Base-by-base conservation (phyloP, 1,140 invertebrate species). In the Euglossa dilemma region DNA sequence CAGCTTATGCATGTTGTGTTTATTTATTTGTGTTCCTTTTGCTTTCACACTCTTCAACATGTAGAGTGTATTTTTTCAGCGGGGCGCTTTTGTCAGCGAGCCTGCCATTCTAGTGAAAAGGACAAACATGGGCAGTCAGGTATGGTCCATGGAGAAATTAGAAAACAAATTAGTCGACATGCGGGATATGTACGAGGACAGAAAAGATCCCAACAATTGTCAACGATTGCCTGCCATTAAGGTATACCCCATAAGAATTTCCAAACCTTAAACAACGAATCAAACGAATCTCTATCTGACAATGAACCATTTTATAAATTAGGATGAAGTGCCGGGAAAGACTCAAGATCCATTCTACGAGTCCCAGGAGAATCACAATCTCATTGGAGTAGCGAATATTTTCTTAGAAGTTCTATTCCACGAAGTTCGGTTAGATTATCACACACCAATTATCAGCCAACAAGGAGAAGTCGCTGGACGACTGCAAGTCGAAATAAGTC, bases 121-220 rank as follows among this genome's bases (percentile, higher is more conserved):
- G 72, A 96, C 96, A n/a, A 96, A 97, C 74, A 95, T 95, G 80
- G 96, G 96, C 66, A 97, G 96, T 89, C 98, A 99, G 94, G 97
- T 99, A 67, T 99, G 99, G 99, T 98, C 97, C 0, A 98, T 99
- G 97, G 98, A 99, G 93, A 99, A 99, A 95, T 95, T 99, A 86
- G 98, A 99, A 95, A 99, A 99, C 94, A 99, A 99, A 94, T 95
- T 99, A 66, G 97, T 99, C 84, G 99, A 99, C 93, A 99, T 99
- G 99, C 95, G 99, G 47, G 99, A 99, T 89, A 97, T 99, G 95
- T 99, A 99, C 94, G 97, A 98, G 91, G 98, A 99, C 73, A 95
- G 97, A 92, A 97, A 97, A 85, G 95, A 95, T 84, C 92, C 90
- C 11, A 91, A 93, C 45, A 93, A 91, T 84, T 92, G 84, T 85